Evolutionary conservation across 2,113 vertebrate species (phyloP), one percentile per base, ranked within the genome.

Genomic region (Pelmatolapia mariae): DNA sequence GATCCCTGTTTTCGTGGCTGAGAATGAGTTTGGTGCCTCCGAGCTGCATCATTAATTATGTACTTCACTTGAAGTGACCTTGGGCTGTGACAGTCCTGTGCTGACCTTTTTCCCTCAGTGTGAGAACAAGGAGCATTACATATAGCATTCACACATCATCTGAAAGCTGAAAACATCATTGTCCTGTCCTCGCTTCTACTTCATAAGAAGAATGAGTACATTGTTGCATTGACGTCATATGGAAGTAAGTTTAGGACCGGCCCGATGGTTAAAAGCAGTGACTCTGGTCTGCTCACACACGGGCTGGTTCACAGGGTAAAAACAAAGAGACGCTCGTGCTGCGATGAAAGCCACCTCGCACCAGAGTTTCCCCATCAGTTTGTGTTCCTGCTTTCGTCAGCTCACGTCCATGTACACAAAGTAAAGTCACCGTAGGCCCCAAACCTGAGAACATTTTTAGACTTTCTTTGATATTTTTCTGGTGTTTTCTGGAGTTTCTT

Each of bases 61-160:
- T 85, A 89, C 88, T 94, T 89, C 85, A 91, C 85, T 91, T 89
- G 90, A 94, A 86, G 40, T 91, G 92, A 94, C 92, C 86, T 90
- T 92, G 93, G 87, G 47, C 81, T 86, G 73, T 89, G 87, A 88
- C 88, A 84, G 82, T 89, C 82, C 63, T 91, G 89, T 31, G 6
- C 38, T 93, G 93, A 92, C 91, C 92, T 93, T 91, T 92, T 89
- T 84, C 89, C 87, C 89, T 89, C 80, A 83, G 8, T 78, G 66
- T 66, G 81, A 92, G 91, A 94, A 94, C 92, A 93, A 93, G 73
- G 89, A 89, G 82, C 85, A 33, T 78, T 40, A 40, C 88, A 76
- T 82, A 84, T 36, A 87, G 31, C 22, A 71, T 84, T 90, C 90
- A 80, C 91, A 92, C 86, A 68, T 89, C 29, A 81, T 91, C 83